Evolutionary conservation across 2,113 vertebrate genomes (phyloP), one percentile per base, ranked within the genome.

Genomic region (Psammodynastes pulverulentus): DNA sequence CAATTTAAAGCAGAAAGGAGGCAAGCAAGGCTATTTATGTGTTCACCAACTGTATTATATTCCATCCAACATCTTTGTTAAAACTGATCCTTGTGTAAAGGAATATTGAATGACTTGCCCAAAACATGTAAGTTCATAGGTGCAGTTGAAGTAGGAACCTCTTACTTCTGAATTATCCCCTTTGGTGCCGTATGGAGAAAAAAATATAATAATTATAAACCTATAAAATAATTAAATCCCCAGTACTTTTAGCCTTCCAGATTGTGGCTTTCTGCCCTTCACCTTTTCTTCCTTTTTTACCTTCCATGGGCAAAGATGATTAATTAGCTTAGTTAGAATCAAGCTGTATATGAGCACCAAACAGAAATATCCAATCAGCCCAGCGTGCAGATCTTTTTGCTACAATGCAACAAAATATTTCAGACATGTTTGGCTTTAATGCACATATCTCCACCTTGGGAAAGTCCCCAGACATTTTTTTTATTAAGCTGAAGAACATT

Each of bases 321-420:
- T 92, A 92, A 56, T 72, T 92, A 89, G 84, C 54, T 29, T 56
- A 48, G 67, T 92, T 84, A 86, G 54, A 84, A 89, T 54, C 48
- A 86, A 79, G 34, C 53, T 53, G 34, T 62, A 84, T 52, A 84
- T 48, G 51, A 67, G 53, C 84, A 19, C 34, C 13, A 53, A 85
- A 88, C 62, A 67, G 54, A 92, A 86, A 92, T 90, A 92, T 84
- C 79, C 79, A 58, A 21, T 24, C 45, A 58, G 21, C 23, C 54
- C 72, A 67, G 84, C 24, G 45, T 84, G 53, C 88, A 92, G 86
- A 89, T 92, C 53, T 48, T 92, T 93, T 91, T 54, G 67, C 87
- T 62, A 56, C 7, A 88, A 43, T 1, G 6, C 24, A 45, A 53
- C 9, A 79, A 79, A 86, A 45, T 39, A 26, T 87, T 24, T 91